Evolutionary conservation across 2,888 invertebrate species (phyloP), one percentile per base, ranked within the genome.

Genomic region (Drosophila quinaria): DNA sequence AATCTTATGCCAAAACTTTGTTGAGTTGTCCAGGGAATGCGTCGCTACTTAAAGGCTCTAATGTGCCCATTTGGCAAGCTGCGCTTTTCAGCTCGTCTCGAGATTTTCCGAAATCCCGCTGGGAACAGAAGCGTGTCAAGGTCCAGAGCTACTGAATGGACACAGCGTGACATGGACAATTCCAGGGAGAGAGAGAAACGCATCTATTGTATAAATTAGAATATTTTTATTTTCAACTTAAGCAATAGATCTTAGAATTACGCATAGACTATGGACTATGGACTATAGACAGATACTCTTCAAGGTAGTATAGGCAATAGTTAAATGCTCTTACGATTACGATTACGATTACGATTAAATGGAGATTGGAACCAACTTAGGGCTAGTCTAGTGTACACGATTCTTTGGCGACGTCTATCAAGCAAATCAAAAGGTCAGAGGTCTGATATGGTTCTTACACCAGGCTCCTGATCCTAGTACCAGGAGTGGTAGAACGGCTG

Each of bases 81-180:
- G 69, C 51, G 68, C 69, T 67, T 63, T 78, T 68, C 60, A 64
- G 35, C 15, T 59, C n/a, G 46, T 60, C 44, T 35, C 41, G 25
- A 72, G 68, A 33, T 71, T 72, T 74, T 80, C 71, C 72, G 52
- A 63, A 70, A 41, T 61, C 87, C 78, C 44, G 81, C 75, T 68
- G 91, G 69, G 80, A 78, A 84, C 89, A 80, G 91, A 90, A 91
- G 91, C 90, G 87, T 91, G 90, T 88, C 91, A 91, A 91, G 90
- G 90, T 74, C 81, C 39, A n/a, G 60, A 6, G 63, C 89, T 90
- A 82, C 90, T 82, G 67, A 83, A 73, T 78, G 77, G 78, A 33
- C 65, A 46, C 51, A 47, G 65, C 59, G 29, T 47, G 41, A 49
- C 13, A 3, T 17, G 15, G 29, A 35, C 10, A 58, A 41, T 74